Evolutionary conservation across 92 coral and sea anemone species (phyloP).

Genomic region (Epizoanthus ramosus): DNA sequence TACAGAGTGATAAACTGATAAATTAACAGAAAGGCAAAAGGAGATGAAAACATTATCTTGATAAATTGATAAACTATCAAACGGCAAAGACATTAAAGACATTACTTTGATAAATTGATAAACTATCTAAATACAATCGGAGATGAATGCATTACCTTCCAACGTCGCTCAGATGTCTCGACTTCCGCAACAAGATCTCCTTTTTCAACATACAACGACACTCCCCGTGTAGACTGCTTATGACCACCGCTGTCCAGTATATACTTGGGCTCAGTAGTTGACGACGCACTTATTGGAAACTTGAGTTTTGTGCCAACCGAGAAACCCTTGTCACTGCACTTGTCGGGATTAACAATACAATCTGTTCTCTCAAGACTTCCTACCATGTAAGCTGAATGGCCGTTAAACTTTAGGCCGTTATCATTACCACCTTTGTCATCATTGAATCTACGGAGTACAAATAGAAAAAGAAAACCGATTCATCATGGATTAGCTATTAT

Average conservation of each 20-base stretch:
- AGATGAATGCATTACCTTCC: conserved; percentile 66
- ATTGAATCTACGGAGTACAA: background rate
- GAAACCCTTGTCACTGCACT: conserved; percentile 68
- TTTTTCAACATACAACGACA: conserved; percentile 74
- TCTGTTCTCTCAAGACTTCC: conserved; percentile 61
- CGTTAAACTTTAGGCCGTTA: conserved; percentile 82
- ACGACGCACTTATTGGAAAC: conserved; percentile 47
- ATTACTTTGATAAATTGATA: background rate
- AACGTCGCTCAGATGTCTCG: conserved; percentile 74
- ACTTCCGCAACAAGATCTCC: conserved; percentile 76
- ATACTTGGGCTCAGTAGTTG: conserved; percentile 71
- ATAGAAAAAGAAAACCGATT: background rate
- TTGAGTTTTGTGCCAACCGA: conserved; percentile 80
- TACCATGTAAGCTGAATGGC: conserved; percentile 63
- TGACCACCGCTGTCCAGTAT: conserved; percentile 94
- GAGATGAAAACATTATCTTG: conserved; percentile 55
- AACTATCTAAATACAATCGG: background rate
- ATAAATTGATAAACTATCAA: background rate
- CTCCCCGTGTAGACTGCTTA: conserved; percentile 77
- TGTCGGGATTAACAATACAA: conserved; percentile 72
- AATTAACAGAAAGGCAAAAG: background rate
- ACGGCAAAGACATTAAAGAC: too few species aligned
- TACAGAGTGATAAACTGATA: background rate
- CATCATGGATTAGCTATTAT: too few species aligned
- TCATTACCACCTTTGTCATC: conserved; percentile 11